Percentiles rank a stretch among this genome's conserved stretches.
phyloP scores from a whole-genome alignment of 2,888 invertebrate species.

The Lacanobia oleracea region DNA sequence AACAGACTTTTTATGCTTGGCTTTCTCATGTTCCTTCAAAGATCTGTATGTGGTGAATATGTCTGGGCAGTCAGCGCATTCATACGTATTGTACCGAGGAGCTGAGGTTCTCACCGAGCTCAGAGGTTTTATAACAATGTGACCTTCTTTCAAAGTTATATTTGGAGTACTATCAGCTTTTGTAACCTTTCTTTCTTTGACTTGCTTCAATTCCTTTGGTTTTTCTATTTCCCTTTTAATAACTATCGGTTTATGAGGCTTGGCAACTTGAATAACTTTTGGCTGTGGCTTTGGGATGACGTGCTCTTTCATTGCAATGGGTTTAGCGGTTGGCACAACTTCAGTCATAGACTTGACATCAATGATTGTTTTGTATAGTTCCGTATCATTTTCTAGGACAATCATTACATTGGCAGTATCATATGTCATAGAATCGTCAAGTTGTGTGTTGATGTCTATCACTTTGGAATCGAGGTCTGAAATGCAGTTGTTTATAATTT shows the following conservation, averaged over 20 bases:
- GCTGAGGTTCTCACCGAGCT: conserved; percentile 54
- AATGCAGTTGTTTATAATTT: conserved; percentile 71
- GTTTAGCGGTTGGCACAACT: conserved; percentile 63
- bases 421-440: conserved; percentile 58
- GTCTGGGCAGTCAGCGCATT: conserved; percentile 71
- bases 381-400: conserved; percentile 73
- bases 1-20: conserved; percentile 68
- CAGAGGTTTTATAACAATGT: conserved; percentile 70
- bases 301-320: conserved; percentile 49
- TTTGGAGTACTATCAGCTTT: conserved; percentile 61
- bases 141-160: conserved; percentile 69
- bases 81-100: conserved; percentile 67
- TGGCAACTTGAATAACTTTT: conserved; percentile 1
- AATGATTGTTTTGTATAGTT: conserved; percentile 66
- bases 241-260: conserved; percentile 19
- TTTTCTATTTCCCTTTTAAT: conserved; percentile 18
- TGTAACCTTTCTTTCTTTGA: conserved; percentile 27
- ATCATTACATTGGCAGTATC: conserved; percentile 75
- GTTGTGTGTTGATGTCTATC: conserved; percentile 68
- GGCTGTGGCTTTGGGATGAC: neutral
- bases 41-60: conserved; percentile 73
- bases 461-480: conserved; percentile 75
- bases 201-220: conserved; percentile 13
- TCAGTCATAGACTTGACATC: conserved; percentile 64
- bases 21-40: conserved; percentile 74